Base-by-base conservation (phyloP, 2,888 invertebrate species). In the Drosophila algonquin region DNA sequence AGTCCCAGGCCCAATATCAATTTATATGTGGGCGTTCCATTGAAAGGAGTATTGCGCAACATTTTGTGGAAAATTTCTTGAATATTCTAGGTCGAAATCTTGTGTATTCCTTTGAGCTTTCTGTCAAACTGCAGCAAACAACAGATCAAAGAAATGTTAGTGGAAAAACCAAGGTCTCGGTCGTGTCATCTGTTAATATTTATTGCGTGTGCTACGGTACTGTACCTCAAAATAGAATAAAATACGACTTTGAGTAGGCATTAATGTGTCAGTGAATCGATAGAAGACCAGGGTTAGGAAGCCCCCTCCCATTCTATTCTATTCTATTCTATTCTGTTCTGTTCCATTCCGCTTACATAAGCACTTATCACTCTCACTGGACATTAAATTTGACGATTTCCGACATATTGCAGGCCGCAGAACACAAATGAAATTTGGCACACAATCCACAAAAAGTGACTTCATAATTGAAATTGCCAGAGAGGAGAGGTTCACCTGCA, bases 1-100 rank as follows among this genome's bases (percentile, higher is more conserved):
- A 96, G 89, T 0, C 96, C 95, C 59, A 96, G 90, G 14, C 95
- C 96, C 21, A 96, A 90, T 51, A 94, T 92, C 45, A 95, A 86
- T 40, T 95, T 95, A 71, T 95, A 90, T 24, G 91, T 90, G 65
- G 92, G 91, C 55, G 87, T 84, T 57, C 81, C 80, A 53, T 82
- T 72, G 30, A 91, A 75, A 7, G 82, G 76, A 56, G 90, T 81
- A 65, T 87, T 89, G 55, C 90, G 89, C 69, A 91, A 85, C 92
- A 91, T 91, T 79, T 3, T 76, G 54, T 56, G 52, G 50, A n/a
- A 12, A 32, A 3, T 46, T 47, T 12, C 18, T 48, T 21, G 7
- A 18, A 32, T 32, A 21, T 21, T 45, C 30, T 14, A 57, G 47
- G n/a, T 46, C 21, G 35, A 21, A 51, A 27, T 27, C 24, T 51